Base-by-base conservation (phyloP, 2,888 invertebrate species). In the Rhabditophanes sp. region DNA sequence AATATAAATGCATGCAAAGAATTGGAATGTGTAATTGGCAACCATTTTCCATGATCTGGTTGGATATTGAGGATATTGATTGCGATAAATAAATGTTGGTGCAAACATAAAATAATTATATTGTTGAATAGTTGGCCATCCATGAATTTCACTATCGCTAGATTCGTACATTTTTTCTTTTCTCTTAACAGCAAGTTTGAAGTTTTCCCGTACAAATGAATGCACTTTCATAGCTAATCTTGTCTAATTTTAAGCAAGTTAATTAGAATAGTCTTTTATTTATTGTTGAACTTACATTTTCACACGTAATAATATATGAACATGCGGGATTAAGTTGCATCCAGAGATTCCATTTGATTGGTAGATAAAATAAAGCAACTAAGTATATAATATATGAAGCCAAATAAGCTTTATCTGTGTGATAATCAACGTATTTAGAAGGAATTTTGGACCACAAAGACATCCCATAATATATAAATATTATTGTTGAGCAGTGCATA, bases 1-100 rank as follows among this genome's bases (percentile, higher is more conserved):
- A 65, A 79, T 79, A 56, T 85, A 76, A 31, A 84, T 75, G 26
- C 79, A 75, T n/a, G 77, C 77, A 0, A 78, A 63, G 1, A 84
- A 76, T 20, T 56, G 53, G n/a, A 45, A 23, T 17, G 49, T 44
- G 25, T 60, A 46, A 12, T 41, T 38, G 12, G 21, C 21, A 6
- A 53, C 53, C 8, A 39, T 27, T 18, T 22, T 21, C 49, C 52
- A 53, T 24, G 43, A 37, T 7, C 42, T 35, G 0, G 33, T 42
- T 11, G 30, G 30, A 4, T 16, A 56, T 55, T 50, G 44, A 12
- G 58, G 58, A 31, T 59, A 59, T 15, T 41, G 37, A 37, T 59
- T 52, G 27, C 61, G 34, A 31, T 61, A 61, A 30, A 61, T 46
- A 39, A 61, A 54, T 2, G 60, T 45, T 17, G 61, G 61, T 28